Conservation (phyloP, 2,888 invertebrate genomes). For the Aethes cnicana region DNA sequence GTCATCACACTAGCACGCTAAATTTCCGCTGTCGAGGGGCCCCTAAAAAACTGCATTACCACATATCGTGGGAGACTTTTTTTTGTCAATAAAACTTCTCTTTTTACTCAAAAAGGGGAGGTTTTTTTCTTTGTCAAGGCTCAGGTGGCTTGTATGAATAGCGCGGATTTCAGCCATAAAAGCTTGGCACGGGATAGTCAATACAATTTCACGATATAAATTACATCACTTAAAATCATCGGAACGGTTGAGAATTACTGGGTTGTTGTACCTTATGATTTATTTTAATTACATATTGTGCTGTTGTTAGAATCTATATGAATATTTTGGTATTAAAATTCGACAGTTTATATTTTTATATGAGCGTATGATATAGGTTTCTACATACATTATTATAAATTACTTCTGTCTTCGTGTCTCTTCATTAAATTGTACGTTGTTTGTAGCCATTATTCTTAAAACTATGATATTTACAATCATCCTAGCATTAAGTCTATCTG, state of each 20-base stretch:
- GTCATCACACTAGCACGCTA: background rate
- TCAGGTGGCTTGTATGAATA: slow-evolving; percentile 58
- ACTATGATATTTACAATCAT: too few relatives aligned
- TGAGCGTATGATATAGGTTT: too few relatives aligned
- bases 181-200: slow-evolving; percentile 26
- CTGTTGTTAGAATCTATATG: background rate
- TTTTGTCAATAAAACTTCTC: slow-evolving; percentile 47
- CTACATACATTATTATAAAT: too few relatives aligned
- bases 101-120: slow-evolving; percentile 54
- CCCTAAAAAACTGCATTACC: slow-evolving; percentile 59
- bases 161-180: slow-evolving; percentile 48
- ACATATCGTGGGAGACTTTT: slow-evolving; percentile 69
- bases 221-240: slow-evolving; percentile 24
- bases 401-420: too few relatives aligned
- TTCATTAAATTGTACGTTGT: too few relatives aligned
- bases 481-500: too few relatives aligned
- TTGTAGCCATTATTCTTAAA: too few relatives aligned
- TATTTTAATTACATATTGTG: background rate
- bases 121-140: slow-evolving; percentile 54
- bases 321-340: too few relatives aligned
- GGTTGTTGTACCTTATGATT: slow-evolving; percentile 11
- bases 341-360: too few relatives aligned
- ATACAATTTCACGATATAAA: slow-evolving; percentile 21
- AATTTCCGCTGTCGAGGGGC: slow-evolving; percentile 27
- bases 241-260: slow-evolving; percentile 3